Conservation (phyloP, 2,888 invertebrate species). For the Polyploca ridens region DNA sequence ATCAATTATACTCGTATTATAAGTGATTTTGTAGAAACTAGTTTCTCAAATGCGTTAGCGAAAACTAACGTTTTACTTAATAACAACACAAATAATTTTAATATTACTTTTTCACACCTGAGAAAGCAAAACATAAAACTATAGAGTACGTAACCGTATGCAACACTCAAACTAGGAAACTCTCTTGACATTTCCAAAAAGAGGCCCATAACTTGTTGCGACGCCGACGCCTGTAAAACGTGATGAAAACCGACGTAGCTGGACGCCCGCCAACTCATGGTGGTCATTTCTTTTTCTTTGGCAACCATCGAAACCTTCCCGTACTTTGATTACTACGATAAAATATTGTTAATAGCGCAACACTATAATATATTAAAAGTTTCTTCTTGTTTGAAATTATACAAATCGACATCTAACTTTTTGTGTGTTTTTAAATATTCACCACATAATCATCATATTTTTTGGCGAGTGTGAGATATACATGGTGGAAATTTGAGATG, state of each 20-base stretch:
- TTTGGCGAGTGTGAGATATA: too few relatives aligned
- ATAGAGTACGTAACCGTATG: not conserved
- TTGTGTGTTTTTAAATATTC: too few relatives aligned
- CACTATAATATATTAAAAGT: not conserved
- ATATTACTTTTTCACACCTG: too few relatives aligned
- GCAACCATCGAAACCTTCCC: slow-evolving; percentile 49
- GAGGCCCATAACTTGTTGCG: slow-evolving; percentile 66
- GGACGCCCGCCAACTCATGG: slow-evolving; percentile 56
- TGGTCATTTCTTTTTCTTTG: slow-evolving; percentile 50
- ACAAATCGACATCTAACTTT: too few relatives aligned
- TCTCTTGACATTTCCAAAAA: slow-evolving; percentile 36
- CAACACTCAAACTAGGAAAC: not conserved
- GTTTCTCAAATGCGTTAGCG: too few relatives aligned
- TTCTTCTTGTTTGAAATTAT: not conserved
- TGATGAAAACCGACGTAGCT: slow-evolving; percentile 59
- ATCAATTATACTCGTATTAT: too few relatives aligned
- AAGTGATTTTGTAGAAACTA: too few relatives aligned
- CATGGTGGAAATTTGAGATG: too few relatives aligned
- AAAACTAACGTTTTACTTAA: too few relatives aligned
- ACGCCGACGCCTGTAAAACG: slow-evolving; percentile 43
- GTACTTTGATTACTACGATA: slow-evolving; percentile 43
- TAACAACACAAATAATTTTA: too few relatives aligned
- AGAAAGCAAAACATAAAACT: too few relatives aligned
- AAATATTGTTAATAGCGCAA: slow-evolving; percentile 17
- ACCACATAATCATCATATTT: too few relatives aligned